Percentiles rank a stretch among this genome's conserved stretches.
Conservation (phyloP, 2,888 invertebrate species). For the Oscheius sp. region DNA sequence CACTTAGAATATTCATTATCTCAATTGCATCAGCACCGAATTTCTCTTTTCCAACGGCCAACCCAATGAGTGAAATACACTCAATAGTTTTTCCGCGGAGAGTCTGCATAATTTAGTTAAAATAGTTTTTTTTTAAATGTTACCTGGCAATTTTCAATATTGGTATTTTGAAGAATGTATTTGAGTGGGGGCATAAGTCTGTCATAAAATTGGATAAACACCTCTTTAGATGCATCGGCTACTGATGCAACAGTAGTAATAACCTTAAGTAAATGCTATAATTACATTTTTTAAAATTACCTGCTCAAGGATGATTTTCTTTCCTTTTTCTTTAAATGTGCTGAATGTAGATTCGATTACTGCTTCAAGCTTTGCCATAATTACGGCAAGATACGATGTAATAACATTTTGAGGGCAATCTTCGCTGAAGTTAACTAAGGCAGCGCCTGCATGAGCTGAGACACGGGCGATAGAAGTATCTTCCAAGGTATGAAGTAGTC, state of each 20-base stretch:
- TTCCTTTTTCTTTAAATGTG: slow-evolving; percentile 87
- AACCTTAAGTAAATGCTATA: no score
- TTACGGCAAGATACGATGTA: slow-evolving; percentile 64
- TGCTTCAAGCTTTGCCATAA: slow-evolving; percentile 88
- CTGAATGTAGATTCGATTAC: slow-evolving; percentile 91
- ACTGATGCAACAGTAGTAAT: slow-evolving; percentile 80
- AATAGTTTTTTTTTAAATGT: background rate
- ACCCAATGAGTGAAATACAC: slow-evolving; percentile 95
- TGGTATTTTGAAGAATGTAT: slow-evolving; percentile 93
- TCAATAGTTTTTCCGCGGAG: slow-evolving; percentile 97
- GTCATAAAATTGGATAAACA: slow-evolving; percentile 92
- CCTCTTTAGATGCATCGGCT: slow-evolving; percentile 95
- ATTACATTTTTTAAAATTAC: slow-evolving; percentile 75
- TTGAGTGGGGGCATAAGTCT: slow-evolving; percentile 87
- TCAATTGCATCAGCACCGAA: slow-evolving; percentile 90
- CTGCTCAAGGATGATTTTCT: slow-evolving; percentile 95
- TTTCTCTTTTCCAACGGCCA: slow-evolving; percentile 75
- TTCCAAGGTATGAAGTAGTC: slow-evolving; percentile 85
- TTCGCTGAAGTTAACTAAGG: slow-evolving; percentile 97
- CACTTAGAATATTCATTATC: slow-evolving; percentile 73
- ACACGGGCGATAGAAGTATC: slow-evolving; percentile 91
- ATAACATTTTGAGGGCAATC: slow-evolving; percentile 84
- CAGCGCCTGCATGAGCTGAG: slow-evolving; percentile 88
- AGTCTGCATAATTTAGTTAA: slow-evolving; percentile 76
- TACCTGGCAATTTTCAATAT: slow-evolving; percentile 64